Evolutionary conservation across 1,140 invertebrate species (phyloP).

Genomic region (Zaprionus tsacasi): DNA sequence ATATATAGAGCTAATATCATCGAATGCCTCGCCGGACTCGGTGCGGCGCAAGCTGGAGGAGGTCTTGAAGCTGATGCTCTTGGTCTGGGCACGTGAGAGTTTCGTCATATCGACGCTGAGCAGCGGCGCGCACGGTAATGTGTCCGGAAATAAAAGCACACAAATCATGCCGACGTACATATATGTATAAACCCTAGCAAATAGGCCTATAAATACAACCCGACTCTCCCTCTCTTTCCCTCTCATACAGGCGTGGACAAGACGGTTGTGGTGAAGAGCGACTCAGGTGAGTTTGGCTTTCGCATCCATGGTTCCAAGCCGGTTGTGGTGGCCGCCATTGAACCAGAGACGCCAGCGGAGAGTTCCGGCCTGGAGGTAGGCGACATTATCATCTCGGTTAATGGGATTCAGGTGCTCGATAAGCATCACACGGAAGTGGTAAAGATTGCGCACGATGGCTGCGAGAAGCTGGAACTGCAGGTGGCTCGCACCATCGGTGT

Average conservation of each 20-base stretch:
- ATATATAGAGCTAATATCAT: slow-evolving; percentile 72
- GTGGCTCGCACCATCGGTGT: slow-evolving; percentile 94
- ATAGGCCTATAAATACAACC: not conserved
- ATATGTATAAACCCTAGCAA: not conserved
- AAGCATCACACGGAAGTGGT: slow-evolving; percentile 98
- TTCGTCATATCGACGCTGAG: slow-evolving; percentile 87
- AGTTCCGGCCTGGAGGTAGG: slow-evolving; percentile 96
- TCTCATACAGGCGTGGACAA: slow-evolving; percentile 91
- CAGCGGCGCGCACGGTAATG: slow-evolving; percentile 86
- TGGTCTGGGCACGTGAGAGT: slow-evolving; percentile 91
- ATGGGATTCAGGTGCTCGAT: slow-evolving; percentile 95
- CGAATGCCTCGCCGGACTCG: slow-evolving; percentile 85
- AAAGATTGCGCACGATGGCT: slow-evolving; percentile 94
- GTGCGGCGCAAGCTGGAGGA: slow-evolving; percentile 90
- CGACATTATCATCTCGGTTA: slow-evolving; percentile 96
- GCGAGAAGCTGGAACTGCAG: slow-evolving; percentile 93
- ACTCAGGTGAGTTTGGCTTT: slow-evolving; percentile 97
- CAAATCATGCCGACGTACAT: slow-evolving; percentile 54
- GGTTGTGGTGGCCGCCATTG: slow-evolving; percentile 97
- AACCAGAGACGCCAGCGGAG: slow-evolving; percentile 95
- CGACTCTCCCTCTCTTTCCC: not conserved
- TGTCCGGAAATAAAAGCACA: slow-evolving; percentile 73
- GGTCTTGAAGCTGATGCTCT: slow-evolving; percentile 91
- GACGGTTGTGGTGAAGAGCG: slow-evolving; percentile 91
- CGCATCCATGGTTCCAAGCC: slow-evolving; percentile 97